These are phyloP conservation scores for Columba janthina DNA, from an alignment of 2,113 vertebrate species.

Conservation along the genomic window DNA sequence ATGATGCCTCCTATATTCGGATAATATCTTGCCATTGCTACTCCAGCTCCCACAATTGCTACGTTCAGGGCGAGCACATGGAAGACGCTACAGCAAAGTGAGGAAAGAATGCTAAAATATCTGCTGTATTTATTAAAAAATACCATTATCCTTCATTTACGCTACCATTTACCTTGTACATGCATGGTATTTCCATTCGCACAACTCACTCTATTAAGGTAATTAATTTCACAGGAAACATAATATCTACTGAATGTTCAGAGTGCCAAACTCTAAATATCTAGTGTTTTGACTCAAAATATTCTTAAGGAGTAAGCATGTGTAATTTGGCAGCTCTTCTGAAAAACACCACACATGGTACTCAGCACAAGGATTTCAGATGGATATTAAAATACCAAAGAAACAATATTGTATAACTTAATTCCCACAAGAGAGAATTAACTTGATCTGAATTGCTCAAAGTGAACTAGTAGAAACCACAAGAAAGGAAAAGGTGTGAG, in stretches of 20 bases:
- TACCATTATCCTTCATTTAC: not conserved
- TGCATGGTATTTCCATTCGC: not conserved
- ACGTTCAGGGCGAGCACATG: constrained; percentile 87
- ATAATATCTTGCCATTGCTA: constrained; percentile 89
- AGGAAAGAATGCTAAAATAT: constrained; percentile 7
- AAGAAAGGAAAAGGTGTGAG: not conserved
- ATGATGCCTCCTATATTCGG: constrained; percentile 97
- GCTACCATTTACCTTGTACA: not conserved
- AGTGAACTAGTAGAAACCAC: constrained; percentile 25
- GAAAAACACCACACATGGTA: not conserved
- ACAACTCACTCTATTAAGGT: not conserved
- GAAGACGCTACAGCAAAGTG: constrained; percentile 76
- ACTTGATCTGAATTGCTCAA: not conserved
- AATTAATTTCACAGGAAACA: constrained; percentile 9
- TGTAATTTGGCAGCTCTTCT: constrained; percentile 6
- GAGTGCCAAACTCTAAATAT: not conserved
- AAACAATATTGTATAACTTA: constrained; percentile 29
- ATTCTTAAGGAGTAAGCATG: not conserved
- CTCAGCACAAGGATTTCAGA: constrained; percentile 18
- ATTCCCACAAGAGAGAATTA: constrained; percentile 5
- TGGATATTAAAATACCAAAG: not conserved
- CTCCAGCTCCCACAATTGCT: constrained; percentile 85
- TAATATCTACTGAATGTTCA: not conserved
- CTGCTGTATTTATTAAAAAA: not conserved
- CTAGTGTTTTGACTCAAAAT: constrained; percentile 24